Evolutionary conservation across 2,888 invertebrate species (phyloP).

Genomic region (Phalera bucephala): DNA sequence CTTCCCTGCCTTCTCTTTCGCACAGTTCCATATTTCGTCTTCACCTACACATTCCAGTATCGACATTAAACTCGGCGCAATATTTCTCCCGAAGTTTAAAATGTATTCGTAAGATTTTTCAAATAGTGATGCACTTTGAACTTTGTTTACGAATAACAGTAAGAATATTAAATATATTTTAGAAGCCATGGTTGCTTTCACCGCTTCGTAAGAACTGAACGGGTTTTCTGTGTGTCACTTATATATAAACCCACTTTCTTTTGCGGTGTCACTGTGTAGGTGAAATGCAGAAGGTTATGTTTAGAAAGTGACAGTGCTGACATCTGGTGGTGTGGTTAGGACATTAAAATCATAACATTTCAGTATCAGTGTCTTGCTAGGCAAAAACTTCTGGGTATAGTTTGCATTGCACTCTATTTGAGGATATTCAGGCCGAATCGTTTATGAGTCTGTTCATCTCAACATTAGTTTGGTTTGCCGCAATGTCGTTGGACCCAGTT

Average conservation of each 20-base stretch:
- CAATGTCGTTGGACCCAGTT: too few species aligned
- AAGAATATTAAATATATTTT: not conserved
- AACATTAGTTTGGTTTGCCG: too few species aligned
- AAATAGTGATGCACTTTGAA: constrained; percentile 59
- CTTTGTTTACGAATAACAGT: constrained; percentile 17
- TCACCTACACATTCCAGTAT: constrained; percentile 79
- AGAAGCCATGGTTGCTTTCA: constrained; percentile 13
- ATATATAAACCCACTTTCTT: constrained; percentile 58
- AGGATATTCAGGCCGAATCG: too few species aligned
- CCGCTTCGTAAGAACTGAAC: constrained; percentile 50
- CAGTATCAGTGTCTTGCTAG: too few species aligned
- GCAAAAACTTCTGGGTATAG: too few species aligned
- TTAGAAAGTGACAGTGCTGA: too few species aligned
- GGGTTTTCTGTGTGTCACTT: constrained; percentile 31
- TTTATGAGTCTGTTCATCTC: too few species aligned
- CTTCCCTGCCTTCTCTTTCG: constrained; percentile 77
- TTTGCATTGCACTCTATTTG: too few species aligned
- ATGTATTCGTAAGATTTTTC: constrained; percentile 70
- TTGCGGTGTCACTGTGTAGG: too few species aligned
- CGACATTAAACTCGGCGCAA: constrained; percentile 79
- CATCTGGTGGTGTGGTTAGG: too few species aligned
- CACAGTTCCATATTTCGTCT: constrained; percentile 79
- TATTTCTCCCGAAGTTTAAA: constrained; percentile 61
- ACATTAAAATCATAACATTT: too few species aligned
- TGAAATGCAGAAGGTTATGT: too few species aligned